phyloP scores from a whole-genome alignment of 1,140 invertebrate species.

The Zaprionus tsacasi region DNA sequence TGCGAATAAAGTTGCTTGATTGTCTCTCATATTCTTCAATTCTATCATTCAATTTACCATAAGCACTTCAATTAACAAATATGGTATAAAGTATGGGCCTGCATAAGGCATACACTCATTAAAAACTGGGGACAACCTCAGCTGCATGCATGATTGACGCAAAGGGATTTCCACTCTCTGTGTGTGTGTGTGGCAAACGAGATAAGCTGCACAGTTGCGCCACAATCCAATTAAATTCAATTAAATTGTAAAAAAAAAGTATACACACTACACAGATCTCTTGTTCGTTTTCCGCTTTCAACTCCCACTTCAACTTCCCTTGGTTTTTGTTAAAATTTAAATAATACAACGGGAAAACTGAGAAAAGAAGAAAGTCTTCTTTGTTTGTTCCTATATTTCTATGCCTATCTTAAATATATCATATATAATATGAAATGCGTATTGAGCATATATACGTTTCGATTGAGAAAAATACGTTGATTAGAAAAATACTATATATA shows the following conservation, averaged over 20 bases:
- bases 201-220: constrained; percentile 38
- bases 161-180: constrained; percentile 28
- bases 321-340: constrained; percentile 18
- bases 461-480: no score
- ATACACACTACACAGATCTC: neutral
- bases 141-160: constrained; percentile 26
- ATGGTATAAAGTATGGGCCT: neutral
- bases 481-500: no score
- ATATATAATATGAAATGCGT: no score
- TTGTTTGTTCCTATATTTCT: no score
- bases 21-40: constrained; percentile 1
- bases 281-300: no score
- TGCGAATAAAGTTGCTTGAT: constrained; percentile 3
- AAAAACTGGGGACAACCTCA: neutral
- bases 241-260: constrained; percentile 1
- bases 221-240: constrained; percentile 51
- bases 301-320: neutral
- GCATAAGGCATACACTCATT: constrained; percentile 10
- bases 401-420: no score
- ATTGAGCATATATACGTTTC: no score
- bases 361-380: neutral
- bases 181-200: neutral
- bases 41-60: constrained; percentile 6
- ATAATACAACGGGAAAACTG: neutral
- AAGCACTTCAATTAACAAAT: constrained; percentile 19